phyloP scores from a whole-genome alignment of 2,797 vertebrate genomes.

The Antrozous pallidus region DNA sequence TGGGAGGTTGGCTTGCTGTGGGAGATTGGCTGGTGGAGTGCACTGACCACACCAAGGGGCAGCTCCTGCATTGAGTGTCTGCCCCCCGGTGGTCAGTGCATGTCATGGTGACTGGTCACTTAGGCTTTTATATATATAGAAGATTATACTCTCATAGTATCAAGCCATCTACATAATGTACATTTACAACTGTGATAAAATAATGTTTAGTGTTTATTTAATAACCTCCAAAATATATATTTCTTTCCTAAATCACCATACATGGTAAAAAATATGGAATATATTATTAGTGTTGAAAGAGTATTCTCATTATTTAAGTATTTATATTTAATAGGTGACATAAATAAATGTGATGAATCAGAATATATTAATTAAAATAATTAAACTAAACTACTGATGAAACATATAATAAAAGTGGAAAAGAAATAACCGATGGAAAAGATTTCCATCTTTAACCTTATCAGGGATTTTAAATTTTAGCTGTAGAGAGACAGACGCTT shows the following conservation, averaged over 20 bases:
- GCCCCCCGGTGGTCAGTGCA: no score
- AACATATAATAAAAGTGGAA: neutral
- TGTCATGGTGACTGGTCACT: no score
- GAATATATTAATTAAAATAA: neutral
- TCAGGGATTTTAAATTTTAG: neutral
- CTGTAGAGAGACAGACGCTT: neutral
- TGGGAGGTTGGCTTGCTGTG: accelerated
- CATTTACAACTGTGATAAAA: neutral
- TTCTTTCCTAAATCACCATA: neutral
- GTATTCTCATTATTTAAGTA: neutral
- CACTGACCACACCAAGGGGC: no score
- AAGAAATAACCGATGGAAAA: neutral
- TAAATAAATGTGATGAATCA: neutral
- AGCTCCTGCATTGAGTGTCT: no score
- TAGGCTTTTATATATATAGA: no score
- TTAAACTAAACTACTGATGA: neutral
- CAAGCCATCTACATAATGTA: neutral
- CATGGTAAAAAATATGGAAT: neutral
- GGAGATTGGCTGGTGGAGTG: no score
- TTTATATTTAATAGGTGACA: neutral
- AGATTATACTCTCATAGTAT: neutral
- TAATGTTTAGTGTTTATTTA: neutral
- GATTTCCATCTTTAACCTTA: neutral
- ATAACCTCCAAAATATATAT: neutral
- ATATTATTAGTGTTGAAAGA: neutral